Base-by-base conservation (phyloP, 37 sponge, comb jelly and placozoan species). In the Hexactinellida sp. region DNA sequence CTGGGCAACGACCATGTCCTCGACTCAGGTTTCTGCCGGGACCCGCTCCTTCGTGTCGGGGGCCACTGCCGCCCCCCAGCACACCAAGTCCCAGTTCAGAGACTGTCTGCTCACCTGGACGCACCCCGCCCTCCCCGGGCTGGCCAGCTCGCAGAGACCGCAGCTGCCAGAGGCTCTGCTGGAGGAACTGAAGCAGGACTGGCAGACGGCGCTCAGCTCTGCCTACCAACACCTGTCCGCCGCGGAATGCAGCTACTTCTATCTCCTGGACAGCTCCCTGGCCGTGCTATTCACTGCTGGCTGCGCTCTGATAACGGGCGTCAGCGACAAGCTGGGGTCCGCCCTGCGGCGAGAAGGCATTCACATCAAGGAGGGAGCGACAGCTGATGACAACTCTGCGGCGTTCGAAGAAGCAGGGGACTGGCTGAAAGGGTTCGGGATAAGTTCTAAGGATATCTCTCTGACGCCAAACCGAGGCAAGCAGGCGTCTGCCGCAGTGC, bases 191-290 rank as follows among this genome's bases (percentile, higher is more conserved):
- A 63, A n/a, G 13, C 76, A 63, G 76, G 76, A 63, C 34, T 63
- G 76, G 76, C 76, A 63, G 76, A n/a, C 30, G 34, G 76, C 76
- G 34, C 76, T 63, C 76, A 63, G 28, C 34, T 63, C 76, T 63
- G 76, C 76, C 5, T n/a, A 25, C 76, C 76, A 63, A 28, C 76
- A 63, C 34, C 76, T 63, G 76, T 21, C 21, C 25, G 76, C 76
- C 5, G 34, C 3, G 13, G 19, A 63, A 23, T 63, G 76, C 30
- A 10, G 5, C 34, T 63, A 63, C 76, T 63, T 63, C 76, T 63
- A 63, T 63, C 76, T 63, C 25, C 76, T 63, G 19, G 5, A 7
- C 76, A 25, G 19, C 25, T 32, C 25, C 28, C 76, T 63, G 34
- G 76, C 76, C 5, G 34, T 63, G 19, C 76, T 63, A 10, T 63